A percentile compares a stretch with the other conserved stretches of the same genome.
These are phyloP conservation scores for Tipula unca DNA, from an alignment of 2,888 invertebrate genomes.

Conservation along the genomic window DNA sequence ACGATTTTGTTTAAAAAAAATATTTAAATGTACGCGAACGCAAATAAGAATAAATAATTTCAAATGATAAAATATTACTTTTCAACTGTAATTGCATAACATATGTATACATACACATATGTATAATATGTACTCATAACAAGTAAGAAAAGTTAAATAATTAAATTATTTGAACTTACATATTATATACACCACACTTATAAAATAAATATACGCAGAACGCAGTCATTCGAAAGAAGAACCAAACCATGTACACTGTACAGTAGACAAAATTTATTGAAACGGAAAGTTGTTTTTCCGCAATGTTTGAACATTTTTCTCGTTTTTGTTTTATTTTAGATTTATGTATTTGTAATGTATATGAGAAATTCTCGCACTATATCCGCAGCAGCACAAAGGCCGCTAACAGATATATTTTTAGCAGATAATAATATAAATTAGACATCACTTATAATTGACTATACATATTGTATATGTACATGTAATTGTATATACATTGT, in stretches of 20 bases:
- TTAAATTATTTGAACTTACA: neutral
- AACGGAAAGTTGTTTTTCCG: neutral
- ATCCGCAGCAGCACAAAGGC: neutral
- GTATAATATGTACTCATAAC: neutral
- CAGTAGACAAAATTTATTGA: neutral
- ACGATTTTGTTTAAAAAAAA: neutral
- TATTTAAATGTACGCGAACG: neutral
- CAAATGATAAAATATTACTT: neutral
- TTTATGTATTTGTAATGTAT: too few species aligned
- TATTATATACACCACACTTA: neutral
- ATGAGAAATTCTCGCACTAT: neutral
- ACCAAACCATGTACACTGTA: too few species aligned
- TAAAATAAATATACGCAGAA: neutral
- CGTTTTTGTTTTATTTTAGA: neutral
- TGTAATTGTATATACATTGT: too few species aligned
- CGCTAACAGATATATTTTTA: neutral
- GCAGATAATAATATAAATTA: neutral
- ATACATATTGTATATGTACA: too few species aligned
- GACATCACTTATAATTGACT: neutral
- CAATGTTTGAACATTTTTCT: neutral
- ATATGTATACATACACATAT: neutral
- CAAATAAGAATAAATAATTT: neutral
- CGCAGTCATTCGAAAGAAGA: neutral
- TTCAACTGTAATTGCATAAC: neutral
- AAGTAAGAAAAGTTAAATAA: neutral